These are phyloP conservation scores for Endomychus coccineus DNA, from an alignment of 2,888 invertebrate species.

Conservation along the genomic window DNA sequence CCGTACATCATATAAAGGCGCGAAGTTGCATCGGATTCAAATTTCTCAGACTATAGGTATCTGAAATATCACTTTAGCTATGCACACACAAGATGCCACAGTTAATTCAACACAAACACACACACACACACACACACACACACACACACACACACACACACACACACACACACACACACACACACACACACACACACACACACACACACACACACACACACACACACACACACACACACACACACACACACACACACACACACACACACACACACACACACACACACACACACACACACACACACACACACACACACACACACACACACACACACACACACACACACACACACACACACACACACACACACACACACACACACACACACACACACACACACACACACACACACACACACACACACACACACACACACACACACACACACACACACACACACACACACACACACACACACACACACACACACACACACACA, in stretches of 20 bases:
- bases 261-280: slow-evolving; percentile 1
- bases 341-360: slow-evolving; percentile 1
- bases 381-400: slow-evolving; percentile 1
- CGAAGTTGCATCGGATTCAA: too few relatives aligned
- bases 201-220: slow-evolving; percentile 1
- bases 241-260: slow-evolving; percentile 1
- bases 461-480: slow-evolving; percentile 1
- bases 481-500: slow-evolving; percentile 1
- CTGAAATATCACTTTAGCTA: too few relatives aligned
- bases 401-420: slow-evolving; percentile 1
- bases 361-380: slow-evolving; percentile 1
- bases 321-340: slow-evolving; percentile 1
- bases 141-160: slow-evolving; percentile 1
- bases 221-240: slow-evolving; percentile 1
- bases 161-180: slow-evolving; percentile 1
- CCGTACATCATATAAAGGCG: too few relatives aligned
- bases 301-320: slow-evolving; percentile 1
- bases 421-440: slow-evolving; percentile 1
- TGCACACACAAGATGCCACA: too few relatives aligned
- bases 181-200: slow-evolving; percentile 1
- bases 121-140: slow-evolving; percentile 1
- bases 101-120: too few relatives aligned
- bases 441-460: slow-evolving; percentile 1
- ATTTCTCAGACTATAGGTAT: too few relatives aligned
- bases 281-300: slow-evolving; percentile 1